Base-by-base conservation (phyloP, 2,888 invertebrate species). In the Pammene fasciana region DNA sequence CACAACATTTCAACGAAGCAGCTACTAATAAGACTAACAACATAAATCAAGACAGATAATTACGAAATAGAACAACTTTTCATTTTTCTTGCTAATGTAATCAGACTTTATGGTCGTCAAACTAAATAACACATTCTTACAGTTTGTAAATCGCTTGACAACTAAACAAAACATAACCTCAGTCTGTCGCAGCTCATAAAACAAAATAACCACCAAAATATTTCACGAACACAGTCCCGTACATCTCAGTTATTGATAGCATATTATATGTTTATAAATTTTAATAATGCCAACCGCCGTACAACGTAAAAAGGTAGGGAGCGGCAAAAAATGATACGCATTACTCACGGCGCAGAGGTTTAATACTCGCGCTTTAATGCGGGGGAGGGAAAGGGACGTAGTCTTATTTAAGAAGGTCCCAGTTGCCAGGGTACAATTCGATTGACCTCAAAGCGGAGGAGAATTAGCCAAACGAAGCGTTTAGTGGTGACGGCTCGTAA, bases 221-320 rank as follows among this genome's bases (percentile, higher is more conserved):
- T 68, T 64, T 65, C 64, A 68, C 68, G 57, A 65, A n/a, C 64
- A 10, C 43, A 43, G 43, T 13, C 34, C 62, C 56, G 57, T 64
- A 57, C 64, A 65, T 68, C 65, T 70, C 65, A 59, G 70, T 70
- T 70, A 70, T 70, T 65, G 70, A 70, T 70, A 55, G 70, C 70
- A 34, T 70, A 70, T 70, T 70, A 70, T 65, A 70, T 65, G 70
- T 70, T 70, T 70, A 70, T 61, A 70, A 67, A 70, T 70, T 70
- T 67, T 67, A 70, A 70, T 70, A 70, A 70, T 65, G 60, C 46
- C 65, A 59, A 64, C 68, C 54, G 16, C 41, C 68, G 45, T 38
- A 13, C 41, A 56, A 52, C 67, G 67, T 67, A 71, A 71, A 71
- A 71, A 67, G 71, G 62, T 67, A 67, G 71, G 67, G 64, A 64